These are phyloP conservation scores for Rotaria socialis DNA, from an alignment of 2,888 invertebrate species.

Conservation along the genomic window DNA sequence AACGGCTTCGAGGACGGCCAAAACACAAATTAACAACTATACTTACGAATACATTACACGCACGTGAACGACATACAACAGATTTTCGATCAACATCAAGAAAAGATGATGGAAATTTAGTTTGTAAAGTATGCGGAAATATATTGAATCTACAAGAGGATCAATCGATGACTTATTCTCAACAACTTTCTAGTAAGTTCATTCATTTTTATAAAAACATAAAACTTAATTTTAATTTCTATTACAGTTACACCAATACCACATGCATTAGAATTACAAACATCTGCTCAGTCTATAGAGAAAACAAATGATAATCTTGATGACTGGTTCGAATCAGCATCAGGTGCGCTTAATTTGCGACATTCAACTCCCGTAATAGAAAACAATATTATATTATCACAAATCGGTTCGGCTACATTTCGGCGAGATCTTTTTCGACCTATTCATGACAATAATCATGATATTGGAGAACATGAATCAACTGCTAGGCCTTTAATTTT, in stretches of 20 bases:
- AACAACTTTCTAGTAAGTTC: not conserved
- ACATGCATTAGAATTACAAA: no score
- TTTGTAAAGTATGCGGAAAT: conserved; percentile 12
- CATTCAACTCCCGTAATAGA: not conserved
- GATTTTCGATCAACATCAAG: not conserved
- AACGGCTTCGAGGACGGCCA: not conserved
- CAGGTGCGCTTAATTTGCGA: not conserved
- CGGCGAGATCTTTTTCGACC: not conserved
- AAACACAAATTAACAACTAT: not conserved
- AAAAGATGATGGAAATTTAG: not conserved
- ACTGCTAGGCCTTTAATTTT: not conserved
- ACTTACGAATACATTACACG: not conserved
- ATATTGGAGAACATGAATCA: not conserved
- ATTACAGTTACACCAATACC: not conserved
- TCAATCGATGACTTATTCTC: not conserved
- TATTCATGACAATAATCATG: not conserved
- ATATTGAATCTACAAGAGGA: not conserved
- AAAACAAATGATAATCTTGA: not conserved
- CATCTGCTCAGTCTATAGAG: not conserved
- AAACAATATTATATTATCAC: not conserved
- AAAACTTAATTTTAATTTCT: not conserved
- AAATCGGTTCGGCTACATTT: not conserved
- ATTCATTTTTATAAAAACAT: not conserved
- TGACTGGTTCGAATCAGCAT: conserved; percentile 25
- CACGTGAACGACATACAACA: not conserved